These are phyloP conservation scores for Suncus etruscus DNA, from an alignment of 2,113 vertebrate genomes.

Conservation along the genomic window DNA sequence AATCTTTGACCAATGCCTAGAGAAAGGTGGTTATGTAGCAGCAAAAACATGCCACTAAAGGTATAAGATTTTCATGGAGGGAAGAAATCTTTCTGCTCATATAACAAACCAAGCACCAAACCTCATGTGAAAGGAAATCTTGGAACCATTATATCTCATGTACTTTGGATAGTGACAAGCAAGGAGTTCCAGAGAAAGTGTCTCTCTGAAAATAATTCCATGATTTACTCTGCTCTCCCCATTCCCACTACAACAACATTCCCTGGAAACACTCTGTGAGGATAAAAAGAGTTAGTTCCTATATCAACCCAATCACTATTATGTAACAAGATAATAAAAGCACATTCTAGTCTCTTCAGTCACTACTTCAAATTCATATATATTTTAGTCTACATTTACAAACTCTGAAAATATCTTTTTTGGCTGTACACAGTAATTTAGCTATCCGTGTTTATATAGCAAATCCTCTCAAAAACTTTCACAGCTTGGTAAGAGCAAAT, in stretches of 20 bases:
- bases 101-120: slow-evolving; percentile 43
- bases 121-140: slow-evolving; percentile 53
- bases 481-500: background rate
- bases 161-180: slow-evolving; percentile 63
- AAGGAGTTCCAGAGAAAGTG: slow-evolving; percentile 55
- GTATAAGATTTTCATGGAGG: slow-evolving; percentile 19
- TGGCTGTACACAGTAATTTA: slow-evolving; percentile 67
- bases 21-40: slow-evolving; percentile 16
- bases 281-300: slow-evolving; percentile 12
- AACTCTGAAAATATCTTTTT: slow-evolving; percentile 82
- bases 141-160: slow-evolving; percentile 50
- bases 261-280: background rate
- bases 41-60: slow-evolving; percentile 28
- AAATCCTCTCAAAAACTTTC: slow-evolving; percentile 53
- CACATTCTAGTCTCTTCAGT: slow-evolving; percentile 48
- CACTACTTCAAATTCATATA: slow-evolving; percentile 10
- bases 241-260: slow-evolving; percentile 6
- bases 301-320: background rate
- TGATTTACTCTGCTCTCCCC: background rate
- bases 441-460: slow-evolving; percentile 51
- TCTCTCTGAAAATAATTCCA: slow-evolving; percentile 53
- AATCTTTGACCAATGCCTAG: slow-evolving; percentile 33
- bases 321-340: slow-evolving; percentile 23
- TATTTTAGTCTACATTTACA: slow-evolving; percentile 55
- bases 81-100: slow-evolving; percentile 30